A percentile compares a stretch with the other conserved stretches of the same genome.
phyloP scores from a whole-genome alignment of 2,797 vertebrate genomes.

The Poeciliopsis presidionis region DNA sequence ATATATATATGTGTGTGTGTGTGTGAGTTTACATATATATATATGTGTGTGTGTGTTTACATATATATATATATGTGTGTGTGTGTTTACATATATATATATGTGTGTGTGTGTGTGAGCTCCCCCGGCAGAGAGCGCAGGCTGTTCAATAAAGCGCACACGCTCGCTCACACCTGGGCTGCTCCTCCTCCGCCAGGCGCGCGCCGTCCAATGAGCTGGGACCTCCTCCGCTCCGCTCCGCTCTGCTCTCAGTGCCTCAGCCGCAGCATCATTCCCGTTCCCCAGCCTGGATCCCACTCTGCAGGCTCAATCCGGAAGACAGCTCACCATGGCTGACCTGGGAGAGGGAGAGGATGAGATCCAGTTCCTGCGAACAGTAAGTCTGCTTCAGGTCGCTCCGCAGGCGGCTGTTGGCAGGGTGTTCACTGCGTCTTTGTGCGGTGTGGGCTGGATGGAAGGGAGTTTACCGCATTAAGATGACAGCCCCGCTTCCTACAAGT shows the following conservation, averaged over 20 bases:
- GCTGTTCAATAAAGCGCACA: background rate
- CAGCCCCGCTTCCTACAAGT: conserved; percentile 39
- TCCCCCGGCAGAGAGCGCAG: conserved; percentile 15
- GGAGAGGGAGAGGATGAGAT: conserved; percentile 82
- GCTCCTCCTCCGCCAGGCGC: conserved; percentile 56
- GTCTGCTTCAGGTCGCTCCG: conserved; percentile 23
- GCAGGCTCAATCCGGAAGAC: conserved; percentile 16
- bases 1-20: no score
- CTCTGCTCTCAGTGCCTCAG: background rate
- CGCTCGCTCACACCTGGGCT: conserved; percentile 48
- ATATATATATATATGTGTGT: background rate
- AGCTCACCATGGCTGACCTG: conserved; percentile 79
- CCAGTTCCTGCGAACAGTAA: conserved; percentile 84
- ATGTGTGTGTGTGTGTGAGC: no score
- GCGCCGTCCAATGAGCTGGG: conserved; percentile 54
- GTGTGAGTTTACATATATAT: no score
- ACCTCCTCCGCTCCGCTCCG: conserved; percentile 4
- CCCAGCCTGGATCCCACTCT: conserved; percentile 6
- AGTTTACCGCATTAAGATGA: conserved; percentile 71
- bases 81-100: background rate
- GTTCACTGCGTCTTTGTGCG: conserved; percentile 35
- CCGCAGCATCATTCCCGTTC: conserved; percentile 1
- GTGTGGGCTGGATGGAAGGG: conserved; percentile 23
- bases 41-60: no score
- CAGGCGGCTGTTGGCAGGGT: background rate